Base-by-base conservation (phyloP, 2,888 invertebrate genomes). In the Scaptomyza reducta region DNA sequence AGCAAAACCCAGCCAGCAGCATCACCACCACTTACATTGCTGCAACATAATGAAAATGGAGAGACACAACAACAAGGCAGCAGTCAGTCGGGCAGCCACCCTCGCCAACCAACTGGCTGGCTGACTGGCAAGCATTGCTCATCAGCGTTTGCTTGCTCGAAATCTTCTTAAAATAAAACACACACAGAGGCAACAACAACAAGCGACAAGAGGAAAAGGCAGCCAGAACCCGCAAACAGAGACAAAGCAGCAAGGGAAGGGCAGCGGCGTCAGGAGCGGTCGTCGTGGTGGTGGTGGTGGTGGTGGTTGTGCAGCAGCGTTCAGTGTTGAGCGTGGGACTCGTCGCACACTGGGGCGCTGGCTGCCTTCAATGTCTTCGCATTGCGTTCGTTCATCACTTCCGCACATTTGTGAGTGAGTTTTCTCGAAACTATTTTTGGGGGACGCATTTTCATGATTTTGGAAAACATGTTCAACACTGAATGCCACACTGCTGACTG, bases 131-230 rank as follows among this genome's bases (percentile, higher is more conserved):
- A 65, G 85, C 80, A 86, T 81, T 86, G 81, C 81, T 81, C 81
- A 81, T 81, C 81, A 76, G 50, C 69, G 53, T 54, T 40, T 51
- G 58, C 65, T 68, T 63, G 70, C 70, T 78, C 68, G 77, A 70
- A 86, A 82, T 87, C 82, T 81, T 81, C 81, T 82, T 82, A 82
- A 82, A 82, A 82, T 82, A 82, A 87, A 82, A 87, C 82, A 68
- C 31, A 31, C 31, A 31, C 76, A 74, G 18, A 16, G 29, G 13
- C 47, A 31, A 35, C 35, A 31, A 35, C 35, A 38, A 14, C 38
- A 38, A 38, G 61, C 51, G 31, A 33, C 31, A 60, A 70, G 68
- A 53, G 62, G 27, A 42, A 57, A 51, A 41, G 25, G 49, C 29
- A 25, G 50, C 27, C 35, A 29, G 35, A 16, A 50, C 42, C 22